Base-by-base conservation (phyloP, 2,888 invertebrate species). In the Coleophora deauratella region DNA sequence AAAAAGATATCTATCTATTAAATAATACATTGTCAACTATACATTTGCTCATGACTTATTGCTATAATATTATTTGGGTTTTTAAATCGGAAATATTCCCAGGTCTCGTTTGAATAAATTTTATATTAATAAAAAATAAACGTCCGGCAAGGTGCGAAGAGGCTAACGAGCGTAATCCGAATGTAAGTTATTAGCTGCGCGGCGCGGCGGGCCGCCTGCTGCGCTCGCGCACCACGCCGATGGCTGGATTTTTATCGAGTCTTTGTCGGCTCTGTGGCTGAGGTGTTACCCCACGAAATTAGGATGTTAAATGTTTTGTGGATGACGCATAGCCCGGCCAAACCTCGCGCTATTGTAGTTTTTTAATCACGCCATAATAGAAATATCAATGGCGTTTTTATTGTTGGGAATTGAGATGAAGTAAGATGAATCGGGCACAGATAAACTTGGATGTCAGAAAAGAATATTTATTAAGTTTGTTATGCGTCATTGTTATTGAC, bases 101-200 rank as follows among this genome's bases (percentile, higher is more conserved):
- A 67, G 62, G 57, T 50, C 56, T 68, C 69, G 72, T 77, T 76
- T 76, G 75, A 82, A 82, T 81, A 82, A 80, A 77, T 78, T 81
- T 66, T 72, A 56, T 79, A 74, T 78, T 76, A 75, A 78, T 75
- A 79, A 79, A 76, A 80, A 76, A 72, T 72, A 74, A 79, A 75
- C 66, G 74, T 72, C 68, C 66, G 66, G 59, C 66, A 81, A 82
- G 84, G 82, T 81, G 84, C 79, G 77, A 82, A 82, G 81, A 80
- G 77, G 68, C 77, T 84, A 82, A 82, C 81, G 82, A 82, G 82
- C 72, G 73, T 82, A 82, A 82, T 82, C 81, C 74, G 66, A 73
- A 72, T 78, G 79, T 84, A 82, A 82, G 77, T 80, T 82, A 81
- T 81, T 79, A 80, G 80, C 66, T 65, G 72, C 59, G 52, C 60